Conservation (phyloP, 2,113 vertebrate species). For the Laticauda laticaudata region DNA sequence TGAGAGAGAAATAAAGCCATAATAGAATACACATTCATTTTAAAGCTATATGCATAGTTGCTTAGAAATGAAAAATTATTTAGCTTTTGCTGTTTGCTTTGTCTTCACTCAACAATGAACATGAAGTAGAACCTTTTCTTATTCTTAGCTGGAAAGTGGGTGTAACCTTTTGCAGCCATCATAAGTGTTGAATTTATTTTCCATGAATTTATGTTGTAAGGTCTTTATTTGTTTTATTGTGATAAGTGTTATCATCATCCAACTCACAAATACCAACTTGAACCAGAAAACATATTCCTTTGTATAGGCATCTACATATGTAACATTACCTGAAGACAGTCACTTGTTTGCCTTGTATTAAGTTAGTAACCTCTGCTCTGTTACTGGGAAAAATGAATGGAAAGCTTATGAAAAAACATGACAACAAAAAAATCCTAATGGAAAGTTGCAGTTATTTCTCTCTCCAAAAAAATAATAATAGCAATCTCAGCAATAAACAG, state of each 20-base stretch:
- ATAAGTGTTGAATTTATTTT: neutral
- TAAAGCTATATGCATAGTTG: conserved; percentile 35
- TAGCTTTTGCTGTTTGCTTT: neutral
- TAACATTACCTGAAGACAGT: neutral
- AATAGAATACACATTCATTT: conserved; percentile 38
- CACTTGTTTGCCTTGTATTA: neutral
- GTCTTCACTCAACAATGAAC: conserved; percentile 19
- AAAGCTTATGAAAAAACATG: neutral
- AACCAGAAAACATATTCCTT: neutral
- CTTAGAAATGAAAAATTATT: conserved; percentile 29
- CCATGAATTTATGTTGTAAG: neutral
- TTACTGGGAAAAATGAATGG: neutral
- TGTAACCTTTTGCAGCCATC: neutral
- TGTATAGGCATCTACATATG: neutral
- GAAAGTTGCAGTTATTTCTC: neutral
- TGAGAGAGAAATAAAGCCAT: neutral
- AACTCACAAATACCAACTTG: neutral
- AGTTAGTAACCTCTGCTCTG: neutral
- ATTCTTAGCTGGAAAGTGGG: neutral
- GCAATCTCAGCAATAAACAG: neutral
- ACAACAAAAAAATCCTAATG: neutral
- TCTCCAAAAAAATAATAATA: neutral
- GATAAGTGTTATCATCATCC: neutral
- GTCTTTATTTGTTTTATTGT: neutral
- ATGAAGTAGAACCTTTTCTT: neutral